Conservation (phyloP, 2,797 vertebrate species). For the Perdix hodgsoniae region DNA sequence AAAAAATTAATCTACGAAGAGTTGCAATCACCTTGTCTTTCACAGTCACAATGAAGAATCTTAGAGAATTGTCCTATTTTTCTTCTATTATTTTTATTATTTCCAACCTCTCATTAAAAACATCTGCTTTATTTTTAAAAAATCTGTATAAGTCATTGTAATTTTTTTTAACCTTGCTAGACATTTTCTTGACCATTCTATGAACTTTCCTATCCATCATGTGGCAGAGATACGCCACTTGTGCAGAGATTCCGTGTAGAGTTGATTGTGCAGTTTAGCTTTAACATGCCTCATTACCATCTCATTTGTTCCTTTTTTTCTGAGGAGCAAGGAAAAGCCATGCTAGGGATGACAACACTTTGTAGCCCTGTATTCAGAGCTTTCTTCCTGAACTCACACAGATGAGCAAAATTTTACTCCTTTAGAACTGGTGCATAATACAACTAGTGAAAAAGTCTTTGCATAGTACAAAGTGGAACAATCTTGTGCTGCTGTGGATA, state of each 20-base stretch:
- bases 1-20: background rate
- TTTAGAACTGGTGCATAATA: background rate
- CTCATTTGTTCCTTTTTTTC: background rate
- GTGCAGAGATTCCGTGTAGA: background rate
- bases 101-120: background rate
- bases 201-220: background rate
- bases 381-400: background rate
- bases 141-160: rapidly evolving
- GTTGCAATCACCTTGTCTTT: background rate
- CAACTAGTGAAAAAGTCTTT: background rate
- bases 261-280: background rate
- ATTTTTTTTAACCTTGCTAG: background rate
- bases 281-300: background rate
- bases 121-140: background rate
- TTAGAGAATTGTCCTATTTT: background rate
- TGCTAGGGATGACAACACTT: background rate
- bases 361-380: background rate
- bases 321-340: background rate
- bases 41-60: background rate
- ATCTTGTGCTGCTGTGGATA: background rate
- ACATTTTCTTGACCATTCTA: background rate
- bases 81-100: background rate
- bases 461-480: background rate
- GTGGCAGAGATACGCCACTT: background rate
- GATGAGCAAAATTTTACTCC: background rate